phyloP scores from a whole-genome alignment of 2,888 invertebrate species.

The Leptothorax acervorum region DNA sequence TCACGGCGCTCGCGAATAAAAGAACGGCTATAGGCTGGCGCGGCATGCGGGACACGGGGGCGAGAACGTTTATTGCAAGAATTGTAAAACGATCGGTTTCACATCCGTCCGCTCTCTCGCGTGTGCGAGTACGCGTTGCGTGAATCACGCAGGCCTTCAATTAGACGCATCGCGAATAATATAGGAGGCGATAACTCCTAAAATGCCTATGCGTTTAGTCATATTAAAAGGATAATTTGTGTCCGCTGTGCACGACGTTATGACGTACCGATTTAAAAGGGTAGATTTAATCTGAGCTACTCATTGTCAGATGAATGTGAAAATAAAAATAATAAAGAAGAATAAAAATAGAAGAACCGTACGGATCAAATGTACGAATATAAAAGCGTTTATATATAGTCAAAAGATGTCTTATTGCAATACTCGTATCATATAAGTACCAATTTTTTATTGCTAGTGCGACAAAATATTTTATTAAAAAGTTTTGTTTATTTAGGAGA shows the following conservation, averaged over 20 bases:
- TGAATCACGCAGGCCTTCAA: neutral
- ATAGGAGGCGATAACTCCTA: neutral
- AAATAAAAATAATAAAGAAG: no score
- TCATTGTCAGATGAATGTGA: no score
- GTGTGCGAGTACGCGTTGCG: neutral
- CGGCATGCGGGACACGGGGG: neutral
- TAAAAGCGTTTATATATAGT: no score
- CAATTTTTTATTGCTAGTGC: no score
- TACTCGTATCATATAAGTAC: no score
- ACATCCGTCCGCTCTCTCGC: neutral
- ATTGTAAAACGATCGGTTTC: constrained; percentile 26
- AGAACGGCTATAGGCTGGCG: neutral
- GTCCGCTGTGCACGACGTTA: neutral
- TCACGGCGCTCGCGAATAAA: constrained; percentile 8
- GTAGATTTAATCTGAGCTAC: no score
- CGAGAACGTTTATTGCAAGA: constrained; percentile 19
- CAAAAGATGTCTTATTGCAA: no score
- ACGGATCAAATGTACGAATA: no score
- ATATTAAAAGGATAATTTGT: neutral
- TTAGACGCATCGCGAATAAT: neutral
- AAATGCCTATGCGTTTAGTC: neutral
- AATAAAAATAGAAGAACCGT: no score
- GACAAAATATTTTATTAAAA: no score
- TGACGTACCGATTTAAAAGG: neutral
- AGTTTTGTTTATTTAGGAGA: no score